These are phyloP conservation scores for Artemia sp. DNA, from an alignment of 2,888 invertebrate species.

Conservation along the genomic window DNA sequence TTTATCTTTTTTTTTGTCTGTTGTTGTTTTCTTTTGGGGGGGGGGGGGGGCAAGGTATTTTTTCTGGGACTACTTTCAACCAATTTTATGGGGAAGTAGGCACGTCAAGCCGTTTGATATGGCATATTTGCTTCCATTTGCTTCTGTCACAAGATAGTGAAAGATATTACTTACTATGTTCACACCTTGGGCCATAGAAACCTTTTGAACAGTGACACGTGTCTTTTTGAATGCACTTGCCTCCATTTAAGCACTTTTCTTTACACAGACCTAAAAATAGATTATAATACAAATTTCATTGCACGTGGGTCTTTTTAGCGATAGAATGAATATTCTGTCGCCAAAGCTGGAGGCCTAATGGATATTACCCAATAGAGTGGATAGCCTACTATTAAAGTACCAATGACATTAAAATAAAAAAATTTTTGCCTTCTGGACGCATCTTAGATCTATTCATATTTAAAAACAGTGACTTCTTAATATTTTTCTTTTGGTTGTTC, in stretches of 20 bases:
- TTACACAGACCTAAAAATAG: slow-evolving; percentile 60
- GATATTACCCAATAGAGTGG: neutral
- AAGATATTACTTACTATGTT: slow-evolving; percentile 56
- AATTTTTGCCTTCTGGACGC: neutral
- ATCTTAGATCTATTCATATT: neutral
- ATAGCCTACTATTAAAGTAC: neutral
- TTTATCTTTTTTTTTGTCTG: too few relatives aligned
- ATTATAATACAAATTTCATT: slow-evolving; percentile 17
- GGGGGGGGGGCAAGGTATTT: too few relatives aligned
- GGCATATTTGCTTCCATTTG: too few relatives aligned
- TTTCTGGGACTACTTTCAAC: too few relatives aligned
- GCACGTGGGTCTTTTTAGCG: neutral
- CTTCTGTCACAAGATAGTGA: too few relatives aligned
- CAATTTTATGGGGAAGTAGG: too few relatives aligned
- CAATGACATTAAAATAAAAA: neutral
- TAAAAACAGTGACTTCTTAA: too few relatives aligned
- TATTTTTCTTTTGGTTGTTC: too few relatives aligned
- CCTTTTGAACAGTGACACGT: slow-evolving; percentile 80
- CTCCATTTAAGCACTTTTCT: slow-evolving; percentile 78
- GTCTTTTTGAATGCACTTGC: slow-evolving; percentile 85
- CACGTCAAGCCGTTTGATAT: too few relatives aligned
- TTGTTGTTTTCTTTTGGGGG: too few relatives aligned
- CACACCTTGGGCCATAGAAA: slow-evolving; percentile 72
- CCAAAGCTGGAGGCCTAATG: neutral
- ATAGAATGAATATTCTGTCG: neutral